Conservation (phyloP, 2,113 vertebrate species). For the Lichenostomus cassidix region DNA sequence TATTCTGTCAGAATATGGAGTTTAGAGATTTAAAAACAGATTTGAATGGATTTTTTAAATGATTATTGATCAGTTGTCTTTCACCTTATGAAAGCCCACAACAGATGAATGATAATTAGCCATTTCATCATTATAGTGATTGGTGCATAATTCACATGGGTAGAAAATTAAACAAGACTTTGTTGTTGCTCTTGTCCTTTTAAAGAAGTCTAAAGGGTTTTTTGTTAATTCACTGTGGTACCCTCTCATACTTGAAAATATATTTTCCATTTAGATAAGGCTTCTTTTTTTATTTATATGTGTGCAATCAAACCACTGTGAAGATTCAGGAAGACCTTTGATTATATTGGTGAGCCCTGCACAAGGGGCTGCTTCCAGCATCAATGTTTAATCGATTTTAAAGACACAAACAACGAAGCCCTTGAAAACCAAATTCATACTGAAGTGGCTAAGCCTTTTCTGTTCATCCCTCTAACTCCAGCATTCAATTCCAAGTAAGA, state of each 20-base stretch:
- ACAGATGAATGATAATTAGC: background rate
- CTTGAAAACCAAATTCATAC: conserved; percentile 48
- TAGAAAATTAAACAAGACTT: background rate
- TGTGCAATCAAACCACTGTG: background rate
- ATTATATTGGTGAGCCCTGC: conserved; percentile 11
- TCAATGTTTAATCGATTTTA: conserved; percentile 45
- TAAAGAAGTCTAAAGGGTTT: background rate
- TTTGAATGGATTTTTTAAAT: background rate
- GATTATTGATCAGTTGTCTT: background rate
- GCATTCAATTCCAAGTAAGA: conserved; percentile 54
- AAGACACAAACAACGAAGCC: conserved; percentile 26
- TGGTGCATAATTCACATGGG: background rate
- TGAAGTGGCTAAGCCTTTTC: conserved; percentile 42
- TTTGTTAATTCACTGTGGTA: background rate
- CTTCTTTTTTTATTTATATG: background rate
- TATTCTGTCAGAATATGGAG: background rate
- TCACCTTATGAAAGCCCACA: background rate
- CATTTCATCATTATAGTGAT: background rate
- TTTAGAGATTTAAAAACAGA: background rate
- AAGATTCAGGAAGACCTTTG: background rate
- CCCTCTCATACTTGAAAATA: background rate
- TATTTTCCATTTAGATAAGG: background rate
- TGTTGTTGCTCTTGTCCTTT: background rate
- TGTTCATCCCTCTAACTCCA: conserved; percentile 49
- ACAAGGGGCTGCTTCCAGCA: conserved; percentile 3